Evolutionary conservation across 2,797 vertebrate genomes (phyloP), one percentile per base, ranked within the genome.

Genomic region (Alectoris magna): DNA sequence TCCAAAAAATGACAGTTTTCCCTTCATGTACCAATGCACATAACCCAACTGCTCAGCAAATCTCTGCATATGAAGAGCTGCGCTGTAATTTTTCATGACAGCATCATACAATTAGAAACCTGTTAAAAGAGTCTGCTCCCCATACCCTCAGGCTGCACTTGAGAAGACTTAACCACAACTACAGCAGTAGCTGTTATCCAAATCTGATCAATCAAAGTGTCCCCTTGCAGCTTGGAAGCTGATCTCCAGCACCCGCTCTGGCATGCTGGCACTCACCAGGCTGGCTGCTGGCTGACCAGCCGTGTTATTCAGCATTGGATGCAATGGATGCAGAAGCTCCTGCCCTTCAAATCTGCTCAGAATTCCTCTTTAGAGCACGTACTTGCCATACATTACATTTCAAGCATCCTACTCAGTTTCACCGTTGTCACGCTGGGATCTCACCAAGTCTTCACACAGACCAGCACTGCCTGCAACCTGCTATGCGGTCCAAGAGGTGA

Each of bases 181-280:
- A 84, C 24, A 80, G 77, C 41, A 94, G 71, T 31, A 92, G 49
- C 60, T 70, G 31, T 82, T 73, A 90, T 10, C 56, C 87, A 78
- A 70, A 90, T 68, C 56, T 84, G 84, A 95, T 83, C 71, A 93
- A 70, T 72, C 85, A 69, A 56, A 75, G 21, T 36, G 66, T 76
- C 66, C 24, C 36, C 44, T 86, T 38, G 36, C 77, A 94, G 74
- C 46, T 26, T 55, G 78, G 71, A 88, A 88, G 18, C 62, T 64
- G 79, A 88, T 39, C 31, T 86, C 39, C 78, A 7, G 44, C n/a
- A 22, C 41, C 10, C 17, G 51, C 82, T 46, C 58, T 63, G 64
- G 63, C 53, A 41, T 75, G 74, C 31, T n/a, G 29, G 29, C 55
- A 34, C 34, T 59, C 53, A 27, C 83, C 22, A 36, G 51, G 49